Evolutionary conservation across 2,888 invertebrate species (phyloP).

Genomic region (Lepidochitona cinerea): DNA sequence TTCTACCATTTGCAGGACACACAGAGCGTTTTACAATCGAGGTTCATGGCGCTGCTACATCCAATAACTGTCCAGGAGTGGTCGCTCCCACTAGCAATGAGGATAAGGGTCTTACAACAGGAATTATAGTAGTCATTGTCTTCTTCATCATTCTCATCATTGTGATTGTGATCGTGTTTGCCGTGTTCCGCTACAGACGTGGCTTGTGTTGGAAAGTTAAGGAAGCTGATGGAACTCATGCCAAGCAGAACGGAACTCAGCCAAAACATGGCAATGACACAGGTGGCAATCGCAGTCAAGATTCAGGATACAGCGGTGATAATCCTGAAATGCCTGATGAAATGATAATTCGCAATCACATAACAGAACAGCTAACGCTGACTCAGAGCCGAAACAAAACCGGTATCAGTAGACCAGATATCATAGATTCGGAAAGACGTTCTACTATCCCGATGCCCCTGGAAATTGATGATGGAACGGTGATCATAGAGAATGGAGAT

Average conservation of each 20-base stretch:
- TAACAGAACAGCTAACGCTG: slow-evolving; percentile 84
- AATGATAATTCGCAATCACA: slow-evolving; percentile 76
- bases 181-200: slow-evolving; percentile 90
- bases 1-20: slow-evolving; percentile 90
- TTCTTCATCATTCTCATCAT: slow-evolving; percentile 84
- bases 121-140: slow-evolving; percentile 92
- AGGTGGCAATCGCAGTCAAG: slow-evolving; percentile 42
- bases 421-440: slow-evolving; percentile 87
- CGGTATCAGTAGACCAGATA: slow-evolving; percentile 85
- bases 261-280: slow-evolving; percentile 36
- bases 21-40: slow-evolving; percentile 73
- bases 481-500: slow-evolving; percentile 62
- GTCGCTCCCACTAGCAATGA: slow-evolving; percentile 77
- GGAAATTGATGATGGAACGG: slow-evolving; percentile 58
- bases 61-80: slow-evolving; percentile 43
- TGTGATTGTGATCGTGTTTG: slow-evolving; percentile 74
- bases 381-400: slow-evolving; percentile 86
- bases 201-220: slow-evolving; percentile 62
- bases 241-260: slow-evolving; percentile 67
- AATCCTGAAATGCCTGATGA: slow-evolving; percentile 60
- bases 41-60: slow-evolving; percentile 36
- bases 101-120: slow-evolving; percentile 90
- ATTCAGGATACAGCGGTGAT: slow-evolving; percentile 58
- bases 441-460: slow-evolving; percentile 40
- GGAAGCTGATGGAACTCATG: slow-evolving; percentile 12